Base-by-base conservation (phyloP, 2,113 vertebrate species). In the Corapipo altera region DNA sequence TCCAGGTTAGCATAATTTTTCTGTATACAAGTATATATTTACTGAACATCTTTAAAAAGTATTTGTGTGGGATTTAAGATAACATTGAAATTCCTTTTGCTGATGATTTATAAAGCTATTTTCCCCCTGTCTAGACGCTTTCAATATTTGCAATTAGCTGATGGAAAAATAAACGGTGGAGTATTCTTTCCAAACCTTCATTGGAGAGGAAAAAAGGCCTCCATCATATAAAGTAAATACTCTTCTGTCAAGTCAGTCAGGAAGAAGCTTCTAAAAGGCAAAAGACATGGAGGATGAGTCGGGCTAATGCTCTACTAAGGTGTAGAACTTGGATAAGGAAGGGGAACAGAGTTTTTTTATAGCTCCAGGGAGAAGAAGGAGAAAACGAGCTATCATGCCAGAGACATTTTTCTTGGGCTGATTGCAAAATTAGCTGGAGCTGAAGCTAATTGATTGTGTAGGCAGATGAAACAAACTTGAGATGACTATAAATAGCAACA, bases 391-490 rank as follows among this genome's bases (percentile, higher is more conserved):
- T 64, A 72, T 85, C 93, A 85, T 61, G 91, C 92, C 86, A 96
- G 90, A 96, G 83, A 95, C 39, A 14, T 96, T 95, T 95, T 94
- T 97, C 92, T 94, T 94, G 73, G 80, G 62, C 61, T 91, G 91
- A 95, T 96, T 93, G 88, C 91, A 95, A 96, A 97, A 97, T 96
- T 96, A 97, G 91, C 83, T 94, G 86, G 95, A 96, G 93, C 88
- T 96, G 85, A 96, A 94, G 88, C 85, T 97, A 97, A 94, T 92
- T 96, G 96, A 96, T 96, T 95, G 91, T 96, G 96, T 96, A 96
- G 93, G 93, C 90, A 96, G 96, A 96, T 96, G 95, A 97, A 97
- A 97, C 85, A 94, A 93, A 94, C 82, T 95, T 69, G 76, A 96
- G 76, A 92, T 88, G 65, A 80, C 86, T 97, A 97, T 94, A 96